Conservation (phyloP, 2,113 vertebrate genomes). For the Vireo altiloquus region DNA sequence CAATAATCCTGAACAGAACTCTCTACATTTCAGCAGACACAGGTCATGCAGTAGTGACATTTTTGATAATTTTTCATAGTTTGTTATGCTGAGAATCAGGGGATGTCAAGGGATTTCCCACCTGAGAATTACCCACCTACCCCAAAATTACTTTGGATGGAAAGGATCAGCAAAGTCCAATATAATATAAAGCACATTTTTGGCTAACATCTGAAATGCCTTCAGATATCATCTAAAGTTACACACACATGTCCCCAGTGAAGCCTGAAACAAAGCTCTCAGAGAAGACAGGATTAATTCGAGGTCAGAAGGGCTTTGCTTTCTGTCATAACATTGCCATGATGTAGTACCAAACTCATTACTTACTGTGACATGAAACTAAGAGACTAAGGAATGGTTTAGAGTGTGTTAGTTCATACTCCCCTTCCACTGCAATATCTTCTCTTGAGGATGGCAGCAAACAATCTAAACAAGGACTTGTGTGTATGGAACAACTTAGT, state of each 20-base stretch:
- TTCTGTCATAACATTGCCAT: conserved; percentile 71
- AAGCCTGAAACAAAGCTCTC: conserved; percentile 57
- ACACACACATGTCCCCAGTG: conserved; percentile 41
- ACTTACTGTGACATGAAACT: conserved; percentile 55
- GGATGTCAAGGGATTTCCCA: background rate
- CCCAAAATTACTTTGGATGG: background rate
- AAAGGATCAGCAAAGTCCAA: background rate
- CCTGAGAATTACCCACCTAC: conserved; percentile 1
- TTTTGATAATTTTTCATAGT: background rate
- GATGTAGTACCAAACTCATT: conserved; percentile 67
- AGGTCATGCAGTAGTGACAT: background rate
- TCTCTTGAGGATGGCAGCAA: conserved; percentile 57
- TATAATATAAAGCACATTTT: conserved; percentile 55
- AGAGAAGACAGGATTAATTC: conserved; percentile 58
- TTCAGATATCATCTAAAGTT: conserved; percentile 63
- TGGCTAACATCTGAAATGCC: conserved; percentile 50
- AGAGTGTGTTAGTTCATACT: conserved; percentile 37
- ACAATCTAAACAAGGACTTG: conserved; percentile 54
- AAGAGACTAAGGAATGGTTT: conserved; percentile 54
- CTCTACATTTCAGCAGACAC: background rate
- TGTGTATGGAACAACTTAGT: conserved; percentile 58
- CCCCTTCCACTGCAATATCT: conserved; percentile 11
- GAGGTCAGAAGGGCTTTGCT: conserved; percentile 60
- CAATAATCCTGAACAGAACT: background rate
- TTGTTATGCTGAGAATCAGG: background rate